Base-by-base conservation (phyloP, 2,113 vertebrate genomes). In the Etheostoma cragini region DNA sequence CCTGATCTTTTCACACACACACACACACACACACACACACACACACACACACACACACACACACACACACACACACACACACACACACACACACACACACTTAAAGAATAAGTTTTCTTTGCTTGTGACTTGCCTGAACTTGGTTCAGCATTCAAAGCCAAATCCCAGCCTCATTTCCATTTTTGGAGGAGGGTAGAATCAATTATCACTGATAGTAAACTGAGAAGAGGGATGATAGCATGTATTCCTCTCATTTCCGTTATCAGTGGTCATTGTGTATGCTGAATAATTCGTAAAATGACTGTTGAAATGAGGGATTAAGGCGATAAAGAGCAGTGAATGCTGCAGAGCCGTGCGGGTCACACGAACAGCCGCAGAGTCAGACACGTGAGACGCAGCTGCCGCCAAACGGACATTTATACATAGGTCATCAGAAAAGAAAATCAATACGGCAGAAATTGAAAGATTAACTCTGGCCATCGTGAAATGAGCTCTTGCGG, bases 281-380 rank as follows among this genome's bases (percentile, higher is more conserved):
- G 30, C 64, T 76, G 87, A 90, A 87, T 74, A 64, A 72, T 61
- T 71, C 76, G 61, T 81, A 88, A 80, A 89, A 88, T 83, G 82
- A 35, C 69, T 86, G 85, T 72, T 91, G 89, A 91, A 92, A 91
- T 87, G 75, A 78, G 66, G 82, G 88, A 91, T 92, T 89, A 90
- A 65, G 57, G 66, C 58, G 72, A 92, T 86, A 81, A 87, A 87
- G 62, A 75, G 57, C 47, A 21, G 76, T 69, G 83, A 84, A 82
- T 71, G 72, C 53, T 80, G 74, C 76, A 47, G 47, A 82, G 69
- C 56, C 1, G 21, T 4, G 70, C 15, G n/a, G 80, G 80, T 84
- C 84, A 82, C 75, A 72, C 58, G 84, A 86, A 65, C 67, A 75
- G 76, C 75, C 35, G 38, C 61, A 6, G 53, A 87, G 74, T 50